These are phyloP conservation scores for Eumaeus atala DNA, from an alignment of 1,140 invertebrate species.

Conservation along the genomic window DNA sequence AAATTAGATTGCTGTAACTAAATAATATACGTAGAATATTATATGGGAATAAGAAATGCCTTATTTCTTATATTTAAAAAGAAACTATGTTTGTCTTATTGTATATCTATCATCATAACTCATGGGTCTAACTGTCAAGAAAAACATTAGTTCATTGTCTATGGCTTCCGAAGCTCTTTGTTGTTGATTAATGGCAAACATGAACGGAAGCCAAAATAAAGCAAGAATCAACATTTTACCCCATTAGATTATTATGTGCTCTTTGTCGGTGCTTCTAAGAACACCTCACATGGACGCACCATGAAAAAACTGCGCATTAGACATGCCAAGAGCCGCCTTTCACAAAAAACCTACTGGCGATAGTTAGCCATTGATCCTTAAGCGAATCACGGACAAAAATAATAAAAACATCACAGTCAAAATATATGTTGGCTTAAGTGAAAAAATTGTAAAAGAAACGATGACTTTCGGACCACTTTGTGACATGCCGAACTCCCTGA, in stretches of 20 bases:
- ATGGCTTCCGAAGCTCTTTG: constrained; percentile 38
- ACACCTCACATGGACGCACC: constrained; percentile 32
- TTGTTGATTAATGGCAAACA: constrained; percentile 54
- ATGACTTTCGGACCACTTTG: constrained; percentile 64
- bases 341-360: constrained; percentile 44
- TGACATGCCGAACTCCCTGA: constrained; percentile 36
- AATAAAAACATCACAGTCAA: constrained; percentile 74
- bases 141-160: constrained; percentile 14
- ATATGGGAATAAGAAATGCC: too few relatives aligned
- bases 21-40: too few relatives aligned
- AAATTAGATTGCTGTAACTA: too few relatives aligned
- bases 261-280: constrained; percentile 62
- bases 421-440: constrained; percentile 64
- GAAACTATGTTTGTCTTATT: neutral
- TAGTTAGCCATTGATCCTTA: constrained; percentile 51
- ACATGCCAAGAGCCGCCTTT: constrained; percentile 45
- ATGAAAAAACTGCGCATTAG: constrained; percentile 39
- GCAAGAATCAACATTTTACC: constrained; percentile 53
- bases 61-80: too few relatives aligned
- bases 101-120: constrained; percentile 6
- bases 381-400: constrained; percentile 67
- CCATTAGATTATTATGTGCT: constrained; percentile 61
- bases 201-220: constrained; percentile 66
- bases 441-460: constrained; percentile 62
- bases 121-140: constrained; percentile 7